Conservation (phyloP, 2,113 vertebrate species). For the Scopus umbretta region DNA sequence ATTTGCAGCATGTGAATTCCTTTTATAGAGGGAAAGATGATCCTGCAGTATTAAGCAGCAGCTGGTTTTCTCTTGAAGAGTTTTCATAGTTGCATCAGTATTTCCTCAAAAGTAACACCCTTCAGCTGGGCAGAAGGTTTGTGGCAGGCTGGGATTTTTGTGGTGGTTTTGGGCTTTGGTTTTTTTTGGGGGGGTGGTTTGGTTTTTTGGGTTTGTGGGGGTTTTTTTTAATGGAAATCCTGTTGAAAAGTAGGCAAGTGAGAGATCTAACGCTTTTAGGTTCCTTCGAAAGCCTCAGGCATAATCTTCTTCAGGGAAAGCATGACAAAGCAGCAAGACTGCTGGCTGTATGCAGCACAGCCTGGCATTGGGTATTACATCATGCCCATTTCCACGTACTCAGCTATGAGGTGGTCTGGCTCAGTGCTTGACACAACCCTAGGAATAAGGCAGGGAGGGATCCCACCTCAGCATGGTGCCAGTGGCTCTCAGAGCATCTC, state of each 20-base stretch:
- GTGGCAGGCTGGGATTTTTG: background rate
- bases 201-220: no score
- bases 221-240: background rate
- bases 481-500: background rate
- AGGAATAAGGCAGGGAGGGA: background rate
- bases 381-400: fast-evolving
- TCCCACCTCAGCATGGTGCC: background rate
- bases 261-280: background rate
- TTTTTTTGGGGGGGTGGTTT: background rate
- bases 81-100: background rate
- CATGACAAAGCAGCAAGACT: background rate
- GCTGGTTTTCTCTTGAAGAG: background rate
- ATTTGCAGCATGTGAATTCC: background rate
- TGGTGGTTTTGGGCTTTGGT: no score
- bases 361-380: background rate
- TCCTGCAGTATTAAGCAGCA: background rate
- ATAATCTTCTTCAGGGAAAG: background rate
- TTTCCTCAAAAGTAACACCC: slow-evolving; percentile 8
- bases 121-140: background rate
- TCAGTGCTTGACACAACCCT: background rate
- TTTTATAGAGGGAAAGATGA: background rate
- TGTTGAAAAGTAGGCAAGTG: background rate
- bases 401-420: background rate
- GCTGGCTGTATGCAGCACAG: background rate
- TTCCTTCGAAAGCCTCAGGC: slow-evolving; percentile 6